Percentiles rank a stretch among this genome's conserved stretches.
These are phyloP conservation scores for Netelia melanura DNA, from an alignment of 2,888 invertebrate genomes.

Conservation along the genomic window DNA sequence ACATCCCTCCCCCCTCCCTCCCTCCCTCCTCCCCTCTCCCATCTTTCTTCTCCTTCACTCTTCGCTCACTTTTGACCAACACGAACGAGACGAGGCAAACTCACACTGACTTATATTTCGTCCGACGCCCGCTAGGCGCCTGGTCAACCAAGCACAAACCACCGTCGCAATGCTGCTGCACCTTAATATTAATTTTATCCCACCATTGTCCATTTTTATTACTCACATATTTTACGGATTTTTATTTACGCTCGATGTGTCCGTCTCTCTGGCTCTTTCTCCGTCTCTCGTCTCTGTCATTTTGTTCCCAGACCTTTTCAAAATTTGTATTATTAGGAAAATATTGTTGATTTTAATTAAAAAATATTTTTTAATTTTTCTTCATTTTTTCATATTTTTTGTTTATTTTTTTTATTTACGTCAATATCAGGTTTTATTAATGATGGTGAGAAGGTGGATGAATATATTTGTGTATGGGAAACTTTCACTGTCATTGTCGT, in stretches of 20 bases:
- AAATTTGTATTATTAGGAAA: no score
- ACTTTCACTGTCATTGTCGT: background rate
- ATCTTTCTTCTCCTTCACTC: background rate
- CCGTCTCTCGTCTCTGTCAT: conserved; percentile 48
- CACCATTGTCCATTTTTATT: conserved; percentile 83
- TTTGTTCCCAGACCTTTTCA: conserved; percentile 47
- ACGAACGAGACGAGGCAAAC: conserved; percentile 18
- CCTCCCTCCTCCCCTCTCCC: conserved; percentile 11
- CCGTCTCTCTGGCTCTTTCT: no score
- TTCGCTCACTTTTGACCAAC: background rate
- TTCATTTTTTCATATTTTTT: conserved; percentile 27
- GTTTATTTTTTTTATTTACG: no score
- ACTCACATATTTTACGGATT: conserved; percentile 82
- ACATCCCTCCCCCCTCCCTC: conserved; percentile 32
- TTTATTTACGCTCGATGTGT: conserved; percentile 60
- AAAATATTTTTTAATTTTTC: conserved; percentile 63
- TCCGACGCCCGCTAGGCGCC: conserved; percentile 62
- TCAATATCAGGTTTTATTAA: no score
- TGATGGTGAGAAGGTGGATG: background rate
- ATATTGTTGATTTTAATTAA: no score
- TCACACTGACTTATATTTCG: conserved; percentile 51
- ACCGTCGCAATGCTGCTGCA: conserved; percentile 65
- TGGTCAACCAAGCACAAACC: conserved; percentile 33
- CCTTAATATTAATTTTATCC: conserved; percentile 83
- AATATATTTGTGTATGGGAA: background rate